Evolutionary conservation across 2,888 invertebrate species (phyloP).

Genomic region (Cetonia aurata): DNA sequence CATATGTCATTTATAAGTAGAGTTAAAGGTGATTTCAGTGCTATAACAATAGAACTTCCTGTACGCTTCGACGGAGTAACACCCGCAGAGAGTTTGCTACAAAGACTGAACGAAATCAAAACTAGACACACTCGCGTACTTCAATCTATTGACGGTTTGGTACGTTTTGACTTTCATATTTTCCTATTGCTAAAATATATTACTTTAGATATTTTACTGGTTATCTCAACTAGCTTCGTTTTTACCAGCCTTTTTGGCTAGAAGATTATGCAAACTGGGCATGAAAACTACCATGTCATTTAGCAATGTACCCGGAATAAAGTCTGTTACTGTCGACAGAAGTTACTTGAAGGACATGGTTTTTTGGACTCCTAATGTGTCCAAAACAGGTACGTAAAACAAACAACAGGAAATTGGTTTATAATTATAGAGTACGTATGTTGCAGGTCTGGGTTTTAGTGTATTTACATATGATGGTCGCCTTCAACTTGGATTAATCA

Average conservation of each 20-base stretch:
- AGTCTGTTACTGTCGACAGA: constrained; percentile 24
- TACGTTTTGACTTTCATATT: constrained; percentile 3
- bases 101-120: constrained; percentile 1
- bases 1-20: constrained; percentile 32
- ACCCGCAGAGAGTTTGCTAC: neutral
- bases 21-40: neutral
- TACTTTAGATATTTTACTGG: constrained; percentile 43
- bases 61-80: constrained; percentile 2
- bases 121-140: constrained; percentile 10
- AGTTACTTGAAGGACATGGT: constrained; percentile 32
- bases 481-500: constrained; percentile 39
- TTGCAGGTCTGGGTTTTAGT: constrained; percentile 37
- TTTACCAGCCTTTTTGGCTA: constrained; percentile 25
- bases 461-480: constrained; percentile 36
- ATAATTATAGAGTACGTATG: neutral
- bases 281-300: constrained; percentile 30
- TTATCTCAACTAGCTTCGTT: neutral
- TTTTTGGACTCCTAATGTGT: constrained; percentile 40
- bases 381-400: constrained; percentile 29
- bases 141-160: constrained; percentile 42
- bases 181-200: constrained; percentile 1
- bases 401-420: neutral
- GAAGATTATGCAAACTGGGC: neutral
- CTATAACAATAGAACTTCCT: constrained; percentile 5
- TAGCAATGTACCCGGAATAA: constrained; percentile 42